Percentiles rank a stretch among this genome's conserved stretches.
Conservation (phyloP, 2,888 invertebrate species). For the Blastobasis adustella region DNA sequence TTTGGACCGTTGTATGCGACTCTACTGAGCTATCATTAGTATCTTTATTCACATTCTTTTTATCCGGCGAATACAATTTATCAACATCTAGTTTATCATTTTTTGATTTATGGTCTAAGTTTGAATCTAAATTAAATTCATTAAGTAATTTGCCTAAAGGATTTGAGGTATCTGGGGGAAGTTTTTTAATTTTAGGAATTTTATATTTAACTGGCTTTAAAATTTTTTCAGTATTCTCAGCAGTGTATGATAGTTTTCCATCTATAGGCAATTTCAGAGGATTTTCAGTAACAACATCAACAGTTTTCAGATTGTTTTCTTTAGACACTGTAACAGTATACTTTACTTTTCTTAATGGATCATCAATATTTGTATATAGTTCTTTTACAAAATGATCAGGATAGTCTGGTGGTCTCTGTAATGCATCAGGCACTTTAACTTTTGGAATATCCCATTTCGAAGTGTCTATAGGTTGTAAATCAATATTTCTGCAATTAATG, state of each 20-base stretch:
- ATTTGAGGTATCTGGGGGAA: background rate
- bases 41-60: too few relatives aligned
- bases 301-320: slow-evolving; percentile 21
- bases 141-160: slow-evolving; percentile 1
- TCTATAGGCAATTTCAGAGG: too few relatives aligned
- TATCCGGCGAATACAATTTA: background rate
- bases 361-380: slow-evolving; percentile 35
- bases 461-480: slow-evolving; percentile 34
- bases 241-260: background rate
- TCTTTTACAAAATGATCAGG: slow-evolving; percentile 26
- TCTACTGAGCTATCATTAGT: too few relatives aligned
- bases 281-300: slow-evolving; percentile 1
- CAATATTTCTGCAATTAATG: slow-evolving; percentile 28
- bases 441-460: slow-evolving; percentile 28
- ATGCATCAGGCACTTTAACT: slow-evolving; percentile 33
- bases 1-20: too few relatives aligned
- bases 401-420: slow-evolving; percentile 20
- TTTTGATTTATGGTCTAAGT: background rate
- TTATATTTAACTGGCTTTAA: slow-evolving; percentile 16
- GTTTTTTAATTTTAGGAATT: slow-evolving; percentile 26
- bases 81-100: background rate
- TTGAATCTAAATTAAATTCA: background rate
- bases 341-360: slow-evolving; percentile 12
- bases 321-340: too few relatives aligned
- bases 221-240: background rate